These are phyloP conservation scores for Belonocnema kinseyi DNA, from an alignment of 1,140 invertebrate species.

Conservation along the genomic window DNA sequence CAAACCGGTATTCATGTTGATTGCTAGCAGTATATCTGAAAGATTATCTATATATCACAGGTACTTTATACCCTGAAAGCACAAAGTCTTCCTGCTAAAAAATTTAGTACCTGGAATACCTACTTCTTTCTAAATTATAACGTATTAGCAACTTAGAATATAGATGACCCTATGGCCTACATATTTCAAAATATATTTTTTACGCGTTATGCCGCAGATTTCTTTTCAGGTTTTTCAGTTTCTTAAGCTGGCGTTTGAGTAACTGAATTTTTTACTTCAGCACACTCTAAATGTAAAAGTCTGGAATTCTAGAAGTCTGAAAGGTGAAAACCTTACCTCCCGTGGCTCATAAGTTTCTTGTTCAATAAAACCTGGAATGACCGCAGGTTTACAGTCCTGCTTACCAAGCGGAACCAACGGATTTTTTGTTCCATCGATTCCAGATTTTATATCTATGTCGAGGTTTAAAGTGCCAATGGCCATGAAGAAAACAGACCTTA, in stretches of 20 bases:
- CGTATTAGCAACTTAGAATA: too few relatives aligned
- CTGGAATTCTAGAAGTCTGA: neutral
- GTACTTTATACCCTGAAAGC: neutral
- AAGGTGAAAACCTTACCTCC: conserved; percentile 36
- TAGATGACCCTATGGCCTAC: too few relatives aligned
- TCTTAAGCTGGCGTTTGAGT: neutral
- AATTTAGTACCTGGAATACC: neutral
- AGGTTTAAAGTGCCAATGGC: conserved; percentile 1
- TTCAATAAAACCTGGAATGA: conserved; percentile 20
- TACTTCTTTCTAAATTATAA: too few relatives aligned
- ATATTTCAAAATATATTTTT: too few relatives aligned
- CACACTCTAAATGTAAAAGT: neutral
- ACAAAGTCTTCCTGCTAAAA: neutral
- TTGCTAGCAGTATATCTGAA: conserved; percentile 9
- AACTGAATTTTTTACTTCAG: neutral
- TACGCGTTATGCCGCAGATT: neutral
- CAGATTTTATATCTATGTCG: neutral
- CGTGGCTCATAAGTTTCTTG: conserved; percentile 34
- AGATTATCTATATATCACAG: conserved; percentile 21
- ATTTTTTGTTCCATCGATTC: conserved; percentile 26
- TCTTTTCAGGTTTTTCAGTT: neutral
- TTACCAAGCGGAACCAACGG: conserved; percentile 35
- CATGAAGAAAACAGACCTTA: neutral
- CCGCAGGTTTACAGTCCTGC: conserved; percentile 23
- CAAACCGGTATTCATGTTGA: conserved; percentile 12